A percentile compares a stretch with the other conserved stretches of the same genome.
Evolutionary conservation across 2,888 invertebrate genomes (phyloP).

Genomic region (Osedax frankpressi): DNA sequence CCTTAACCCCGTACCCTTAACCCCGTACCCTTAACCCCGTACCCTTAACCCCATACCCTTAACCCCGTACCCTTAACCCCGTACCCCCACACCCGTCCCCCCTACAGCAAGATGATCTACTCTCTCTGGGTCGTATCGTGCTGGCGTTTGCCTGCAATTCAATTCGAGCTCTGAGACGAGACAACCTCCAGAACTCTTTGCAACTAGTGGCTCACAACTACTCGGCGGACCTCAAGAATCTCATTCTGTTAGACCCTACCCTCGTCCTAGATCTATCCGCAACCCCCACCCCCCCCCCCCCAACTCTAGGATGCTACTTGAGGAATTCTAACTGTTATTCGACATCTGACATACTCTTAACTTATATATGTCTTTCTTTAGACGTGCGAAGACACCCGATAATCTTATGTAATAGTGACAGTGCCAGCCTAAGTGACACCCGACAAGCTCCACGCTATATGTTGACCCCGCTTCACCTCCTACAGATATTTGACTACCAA

Average conservation of each 20-base stretch:
- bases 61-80: neutral
- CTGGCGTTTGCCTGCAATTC: slow-evolving; percentile 85
- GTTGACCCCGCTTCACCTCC: too few species aligned
- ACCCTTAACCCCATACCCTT: neutral
- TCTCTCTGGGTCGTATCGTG: slow-evolving; percentile 76
- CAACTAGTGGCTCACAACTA: slow-evolving; percentile 78
- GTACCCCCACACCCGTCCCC: neutral
- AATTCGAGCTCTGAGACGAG: slow-evolving; percentile 69
- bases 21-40: neutral
- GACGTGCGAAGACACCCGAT: too few species aligned
- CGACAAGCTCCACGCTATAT: too few species aligned
- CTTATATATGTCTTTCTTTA: too few species aligned
- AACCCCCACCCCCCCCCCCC: too few species aligned
- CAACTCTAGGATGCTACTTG: too few species aligned
- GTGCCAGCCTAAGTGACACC: too few species aligned
- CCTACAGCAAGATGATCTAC: slow-evolving; percentile 74
- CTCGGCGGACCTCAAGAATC: slow-evolving; percentile 81
- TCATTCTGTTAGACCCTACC: slow-evolving; percentile 60
- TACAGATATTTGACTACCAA: slow-evolving; percentile 37
- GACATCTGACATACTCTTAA: too few species aligned
- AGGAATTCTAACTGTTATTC: too few species aligned
- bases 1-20: neutral
- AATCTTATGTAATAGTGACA: too few species aligned
- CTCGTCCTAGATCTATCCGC: too few species aligned
- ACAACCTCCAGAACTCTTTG: slow-evolving; percentile 73